Percentiles rank a stretch among this genome's conserved stretches.
Conservation (phyloP, 2,797 vertebrate genomes). For the Neoniphon sammara region DNA sequence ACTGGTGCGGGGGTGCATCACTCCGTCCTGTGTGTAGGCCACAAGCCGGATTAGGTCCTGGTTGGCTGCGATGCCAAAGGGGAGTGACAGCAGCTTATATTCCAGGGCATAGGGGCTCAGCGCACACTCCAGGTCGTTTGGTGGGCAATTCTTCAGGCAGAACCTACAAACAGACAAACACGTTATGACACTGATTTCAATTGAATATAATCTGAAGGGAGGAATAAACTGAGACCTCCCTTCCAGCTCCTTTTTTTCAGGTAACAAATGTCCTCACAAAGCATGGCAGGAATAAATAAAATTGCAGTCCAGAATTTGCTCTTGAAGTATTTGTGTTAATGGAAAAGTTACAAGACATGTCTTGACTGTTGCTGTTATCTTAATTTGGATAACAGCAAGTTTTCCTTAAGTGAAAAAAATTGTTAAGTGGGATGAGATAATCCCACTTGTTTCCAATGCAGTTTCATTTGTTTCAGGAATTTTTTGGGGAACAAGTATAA, state of each 20-base stretch:
- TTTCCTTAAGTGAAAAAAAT: no score
- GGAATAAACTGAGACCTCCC: no score
- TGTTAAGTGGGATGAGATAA: no score
- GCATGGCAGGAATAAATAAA: not conserved
- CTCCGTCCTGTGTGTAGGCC: constrained; percentile 94
- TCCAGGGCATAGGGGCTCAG: constrained; percentile 94
- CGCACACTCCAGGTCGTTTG: constrained; percentile 93
- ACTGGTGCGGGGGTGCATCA: constrained; percentile 93
- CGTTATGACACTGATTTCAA: not conserved
- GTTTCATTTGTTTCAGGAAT: no score
- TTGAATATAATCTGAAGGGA: not conserved
- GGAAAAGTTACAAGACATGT: no score
- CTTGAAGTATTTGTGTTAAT: not conserved
- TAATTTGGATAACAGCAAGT: no score
- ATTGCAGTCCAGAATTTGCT: not conserved
- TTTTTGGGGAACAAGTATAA: no score
- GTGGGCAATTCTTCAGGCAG: constrained; percentile 93
- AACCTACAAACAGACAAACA: constrained; percentile 81
- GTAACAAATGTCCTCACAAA: no score
- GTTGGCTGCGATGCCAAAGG: constrained; percentile 93
- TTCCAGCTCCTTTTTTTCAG: no score
- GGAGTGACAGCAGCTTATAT: constrained; percentile 96
- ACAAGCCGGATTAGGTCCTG: constrained; percentile 97
- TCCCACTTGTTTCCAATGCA: no score
- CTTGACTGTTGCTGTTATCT: no score